Evolutionary conservation across 2,888 invertebrate species (phyloP), one percentile per base, ranked within the genome.

Genomic region (Trypoxylon attenuatum): DNA sequence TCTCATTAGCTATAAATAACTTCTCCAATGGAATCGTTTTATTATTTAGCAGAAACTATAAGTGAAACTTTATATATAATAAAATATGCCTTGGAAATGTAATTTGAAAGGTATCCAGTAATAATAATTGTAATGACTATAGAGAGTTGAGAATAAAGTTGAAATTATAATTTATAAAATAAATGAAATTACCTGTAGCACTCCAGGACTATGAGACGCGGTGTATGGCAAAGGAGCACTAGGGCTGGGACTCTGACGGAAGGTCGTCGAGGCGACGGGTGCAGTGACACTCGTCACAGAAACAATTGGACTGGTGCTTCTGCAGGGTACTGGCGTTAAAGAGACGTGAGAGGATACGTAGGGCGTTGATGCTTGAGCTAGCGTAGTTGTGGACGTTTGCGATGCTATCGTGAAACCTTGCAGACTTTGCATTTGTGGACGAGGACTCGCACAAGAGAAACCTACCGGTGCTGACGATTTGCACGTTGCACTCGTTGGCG

Each of bases 261-360:
- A 84, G 3, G 83, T 85, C 2, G 85, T 80, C 1, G 84, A 81
- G 0, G 81, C 71, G 0, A 77, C 72, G 0, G 82, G 73, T 8
- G 78, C 74, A 2, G 78, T 71, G 29, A 82, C 78, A 47, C 69
- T 81, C 5, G 78, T 75, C 16, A 68, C 69, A 16, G 69, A 81
- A 1, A 80, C 78, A 21, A 84, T 79, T 2, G 84, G 86, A 61
- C 85, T 85, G 54, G 82, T 77, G 62, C 85, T 85, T 57, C 85
- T 79, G 51, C 82, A 81, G 2, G 85, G 83, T 43, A 85, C 56
- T 22, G 85, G 82, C 8, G 83, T 82, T 10, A 85, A 60, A 8
- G 84, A 77, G 0, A 92, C 90, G 16, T 92, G 91, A 42, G 91
- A 89, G 46, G 85, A 78, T 57, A 89, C 89, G 8, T 89, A 89